A percentile compares a stretch with the other conserved stretches of the same genome.
Conservation (phyloP, 2,888 invertebrate genomes). For the Sericinus montela region DNA sequence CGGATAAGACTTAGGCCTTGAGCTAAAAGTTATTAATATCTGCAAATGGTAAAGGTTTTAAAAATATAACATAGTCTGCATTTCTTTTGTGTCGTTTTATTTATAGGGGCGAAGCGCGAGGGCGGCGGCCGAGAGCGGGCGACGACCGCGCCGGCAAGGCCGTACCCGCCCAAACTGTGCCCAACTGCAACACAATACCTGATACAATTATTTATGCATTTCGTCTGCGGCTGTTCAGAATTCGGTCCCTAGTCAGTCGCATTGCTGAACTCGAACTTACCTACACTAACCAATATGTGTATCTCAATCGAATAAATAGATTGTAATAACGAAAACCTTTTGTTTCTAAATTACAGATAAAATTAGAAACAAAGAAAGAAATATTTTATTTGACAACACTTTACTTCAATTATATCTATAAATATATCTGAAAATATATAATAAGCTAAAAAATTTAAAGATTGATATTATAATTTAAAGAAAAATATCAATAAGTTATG, state of each 20-base stretch:
- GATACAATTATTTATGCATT: conserved; percentile 19
- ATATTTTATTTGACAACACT: too few species aligned
- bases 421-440: too few species aligned
- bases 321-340: too few species aligned
- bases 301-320: too few species aligned
- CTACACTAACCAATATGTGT: conserved; percentile 12
- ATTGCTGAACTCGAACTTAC: conserved; percentile 1
- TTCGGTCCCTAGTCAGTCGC: conserved; percentile 5
- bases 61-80: conserved; percentile 50
- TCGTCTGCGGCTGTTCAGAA: conserved; percentile 18
- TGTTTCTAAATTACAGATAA: too few species aligned
- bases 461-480: too few species aligned
- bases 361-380: too few species aligned
- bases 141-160: conserved; percentile 34
- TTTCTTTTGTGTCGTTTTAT: conserved; percentile 57
- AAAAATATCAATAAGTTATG: too few species aligned
- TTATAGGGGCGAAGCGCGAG: conserved; percentile 52
- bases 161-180: conserved; percentile 26
- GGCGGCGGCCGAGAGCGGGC: conserved; percentile 33
- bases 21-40: not conserved
- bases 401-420: too few species aligned
- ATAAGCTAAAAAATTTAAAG: too few species aligned
- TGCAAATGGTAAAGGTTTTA: conserved; percentile 49
- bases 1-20: too few species aligned
- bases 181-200: conserved; percentile 22